These are phyloP conservation scores for Halichoerus grypus DNA, from an alignment of 2,113 vertebrate genomes.

Conservation along the genomic window DNA sequence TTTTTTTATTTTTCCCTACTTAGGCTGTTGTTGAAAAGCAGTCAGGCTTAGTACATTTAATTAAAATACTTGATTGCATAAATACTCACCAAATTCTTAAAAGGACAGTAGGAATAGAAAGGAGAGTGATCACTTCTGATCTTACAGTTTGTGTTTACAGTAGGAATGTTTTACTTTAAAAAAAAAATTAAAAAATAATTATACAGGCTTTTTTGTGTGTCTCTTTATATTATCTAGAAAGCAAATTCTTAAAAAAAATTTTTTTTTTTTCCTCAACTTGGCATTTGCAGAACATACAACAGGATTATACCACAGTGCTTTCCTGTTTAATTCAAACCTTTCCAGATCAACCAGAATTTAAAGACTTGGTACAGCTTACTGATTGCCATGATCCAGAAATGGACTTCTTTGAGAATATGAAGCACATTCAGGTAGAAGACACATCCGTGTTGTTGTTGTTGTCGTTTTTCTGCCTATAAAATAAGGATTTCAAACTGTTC, in stretches of 20 bases:
- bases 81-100: not conserved
- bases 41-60: not conserved
- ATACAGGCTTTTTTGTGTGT: not conserved
- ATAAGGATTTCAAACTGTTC: not conserved
- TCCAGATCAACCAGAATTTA: slow-evolving; percentile 92
- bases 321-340: slow-evolving; percentile 95
- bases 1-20: not conserved
- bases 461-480: not conserved
- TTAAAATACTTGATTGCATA: not conserved
- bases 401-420: slow-evolving; percentile 99
- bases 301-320: slow-evolving; percentile 95
- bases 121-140: not conserved
- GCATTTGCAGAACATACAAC: slow-evolving; percentile 91
- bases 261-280: slow-evolving; percentile 53
- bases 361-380: slow-evolving; percentile 95
- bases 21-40: not conserved
- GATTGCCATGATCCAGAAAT: slow-evolving; percentile 94
- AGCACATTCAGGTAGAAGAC: slow-evolving; percentile 96
- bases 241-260: slow-evolving; percentile 2
- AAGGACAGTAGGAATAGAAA: not conserved
- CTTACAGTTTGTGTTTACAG: not conserved
- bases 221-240: not conserved
- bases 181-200: not conserved
- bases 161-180: not conserved
- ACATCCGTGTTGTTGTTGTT: not conserved